A percentile compares a stretch with the other conserved stretches of the same genome.
Conservation (phyloP, 2,797 vertebrate species). For the Thamnophis elegans region DNA sequence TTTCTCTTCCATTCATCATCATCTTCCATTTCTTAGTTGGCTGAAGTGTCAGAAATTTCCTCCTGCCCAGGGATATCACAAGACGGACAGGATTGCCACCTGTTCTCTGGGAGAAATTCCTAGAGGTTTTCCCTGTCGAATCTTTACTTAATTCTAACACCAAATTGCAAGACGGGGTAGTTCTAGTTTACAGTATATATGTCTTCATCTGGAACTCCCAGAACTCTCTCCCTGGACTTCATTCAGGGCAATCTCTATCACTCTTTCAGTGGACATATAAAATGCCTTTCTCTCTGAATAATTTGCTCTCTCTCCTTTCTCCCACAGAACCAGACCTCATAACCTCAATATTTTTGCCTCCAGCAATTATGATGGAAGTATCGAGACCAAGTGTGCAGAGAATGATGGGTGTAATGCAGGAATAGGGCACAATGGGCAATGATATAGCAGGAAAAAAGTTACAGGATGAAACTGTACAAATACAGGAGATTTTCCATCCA, state of each 20-base stretch:
- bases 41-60: neutral
- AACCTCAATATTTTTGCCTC: neutral
- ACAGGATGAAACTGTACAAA: neutral
- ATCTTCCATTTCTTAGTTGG: neutral
- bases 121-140: neutral
- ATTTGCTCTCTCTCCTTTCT: neutral
- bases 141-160: neutral
- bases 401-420: neutral
- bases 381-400: neutral
- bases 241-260: neutral
- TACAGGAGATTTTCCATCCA: neutral
- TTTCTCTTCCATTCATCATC: neutral
- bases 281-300: neutral
- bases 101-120: neutral
- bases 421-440: neutral
- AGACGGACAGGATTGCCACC: neutral
- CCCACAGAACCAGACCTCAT: neutral
- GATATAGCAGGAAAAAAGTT: neutral
- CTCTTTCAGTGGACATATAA: neutral
- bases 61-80: neutral
- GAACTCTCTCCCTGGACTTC: neutral
- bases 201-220: neutral
- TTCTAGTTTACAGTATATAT: neutral
- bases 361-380: neutral
- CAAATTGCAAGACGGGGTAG: neutral